These are phyloP conservation scores for Paedocypris micromegethes DNA, from an alignment of 2,797 vertebrate genomes.

Conservation along the genomic window DNA sequence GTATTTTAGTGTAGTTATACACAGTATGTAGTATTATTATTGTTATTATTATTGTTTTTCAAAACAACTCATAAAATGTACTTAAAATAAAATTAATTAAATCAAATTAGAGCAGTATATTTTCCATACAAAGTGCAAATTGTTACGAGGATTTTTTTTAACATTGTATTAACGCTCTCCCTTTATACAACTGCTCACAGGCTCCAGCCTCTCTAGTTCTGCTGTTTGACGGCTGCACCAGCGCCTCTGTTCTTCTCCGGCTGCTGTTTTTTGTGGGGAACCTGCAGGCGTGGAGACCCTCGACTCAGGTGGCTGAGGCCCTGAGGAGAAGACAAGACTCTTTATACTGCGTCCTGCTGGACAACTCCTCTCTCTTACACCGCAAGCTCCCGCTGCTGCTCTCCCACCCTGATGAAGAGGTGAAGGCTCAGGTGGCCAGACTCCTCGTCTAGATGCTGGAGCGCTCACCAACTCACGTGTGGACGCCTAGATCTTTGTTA, in stretches of 20 bases:
- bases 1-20: too few species aligned
- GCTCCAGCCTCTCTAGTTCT: slow-evolving; percentile 78
- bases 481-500: too few species aligned
- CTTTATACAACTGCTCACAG: slow-evolving; percentile 54
- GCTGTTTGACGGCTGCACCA: slow-evolving; percentile 71
- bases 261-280: slow-evolving; percentile 79
- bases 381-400: slow-evolving; percentile 75
- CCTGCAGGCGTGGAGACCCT: slow-evolving; percentile 72
- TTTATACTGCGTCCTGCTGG: slow-evolving; percentile 75
- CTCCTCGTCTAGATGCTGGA: slow-evolving; percentile 65
- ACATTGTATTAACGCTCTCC: too few species aligned
- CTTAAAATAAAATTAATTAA: too few species aligned
- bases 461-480: too few species aligned
- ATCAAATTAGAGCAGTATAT: too few species aligned
- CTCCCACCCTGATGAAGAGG: slow-evolving; percentile 74
- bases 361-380: slow-evolving; percentile 72
- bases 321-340: slow-evolving; percentile 70
- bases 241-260: slow-evolving; percentile 78
- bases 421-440: slow-evolving; percentile 80
- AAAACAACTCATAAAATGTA: too few species aligned
- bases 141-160: neutral
- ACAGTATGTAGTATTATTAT: too few species aligned
- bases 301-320: slow-evolving; percentile 54
- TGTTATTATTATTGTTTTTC: too few species aligned
- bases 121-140: too few species aligned